phyloP scores from a whole-genome alignment of 2,888 invertebrate genomes.

The Tipula unca region DNA sequence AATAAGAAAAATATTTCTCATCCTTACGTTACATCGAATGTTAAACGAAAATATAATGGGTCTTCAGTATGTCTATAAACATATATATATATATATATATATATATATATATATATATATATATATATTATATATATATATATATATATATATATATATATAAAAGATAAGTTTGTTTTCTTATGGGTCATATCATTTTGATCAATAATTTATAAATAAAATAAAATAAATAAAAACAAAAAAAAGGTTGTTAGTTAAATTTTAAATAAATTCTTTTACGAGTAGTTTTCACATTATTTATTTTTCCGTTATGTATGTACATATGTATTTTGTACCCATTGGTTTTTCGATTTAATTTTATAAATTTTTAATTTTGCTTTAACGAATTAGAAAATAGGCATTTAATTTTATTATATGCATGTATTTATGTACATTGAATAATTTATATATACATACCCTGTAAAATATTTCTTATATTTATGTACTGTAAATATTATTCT shows the following conservation, averaged over 20 bases:
- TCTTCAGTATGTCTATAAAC: too few relatives aligned
- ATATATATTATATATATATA: too few relatives aligned
- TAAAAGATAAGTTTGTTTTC: background rate
- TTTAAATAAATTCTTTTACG: background rate
- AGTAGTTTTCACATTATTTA: slow-evolving; percentile 14
- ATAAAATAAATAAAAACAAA: too few relatives aligned
- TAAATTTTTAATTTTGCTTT: background rate
- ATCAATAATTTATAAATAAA: background rate
- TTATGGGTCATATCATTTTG: background rate
- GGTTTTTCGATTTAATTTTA: background rate
- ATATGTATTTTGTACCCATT: too few relatives aligned
- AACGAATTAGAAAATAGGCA: background rate
- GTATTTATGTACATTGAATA: too few relatives aligned
- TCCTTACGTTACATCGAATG: background rate
- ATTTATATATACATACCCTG: background rate
- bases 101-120: too few relatives aligned
- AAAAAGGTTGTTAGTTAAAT: background rate
- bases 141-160: too few relatives aligned
- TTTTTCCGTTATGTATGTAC: background rate
- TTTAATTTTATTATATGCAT: too few relatives aligned
- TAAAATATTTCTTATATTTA: background rate
- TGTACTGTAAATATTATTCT: background rate
- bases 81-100: too few relatives aligned
- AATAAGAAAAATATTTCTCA: background rate
- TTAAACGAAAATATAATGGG: background rate